Evolutionary conservation across 30 jellyfish, hydroid and myxozoan species (phyloP), one percentile per base, ranked within the genome.

Genomic region (Catostylus mosaicus): DNA sequence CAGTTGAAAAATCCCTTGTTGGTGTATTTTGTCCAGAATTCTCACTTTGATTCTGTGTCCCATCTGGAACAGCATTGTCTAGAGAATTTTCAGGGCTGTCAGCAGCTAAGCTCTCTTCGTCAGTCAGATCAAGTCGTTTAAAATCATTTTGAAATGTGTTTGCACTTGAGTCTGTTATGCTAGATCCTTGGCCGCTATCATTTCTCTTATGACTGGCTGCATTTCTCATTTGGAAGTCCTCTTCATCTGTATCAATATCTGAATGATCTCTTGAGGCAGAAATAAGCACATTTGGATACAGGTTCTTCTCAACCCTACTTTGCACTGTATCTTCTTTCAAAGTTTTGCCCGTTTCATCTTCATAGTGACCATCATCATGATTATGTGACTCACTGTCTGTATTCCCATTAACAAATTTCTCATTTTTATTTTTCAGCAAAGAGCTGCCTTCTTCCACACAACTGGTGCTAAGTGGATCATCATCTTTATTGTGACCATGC

Each of bases 101-200:
- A 3, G 48, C 72, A 18, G 27, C 71, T 5, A 69, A 59, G 26
- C 27, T 38, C 70, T 64, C 83, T 30, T 68, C 91, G 67, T 81
- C 91, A 50, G 72, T 67, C 54, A 73, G 45, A 31, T 85, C 89
- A 47, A 75, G 60, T 38, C 74, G 51, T 38, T 75, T 85, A 18
- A 66, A 56, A 10, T 85, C 95, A 51, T 48, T 62, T 34, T 67
- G 84, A 22, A 50, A 20, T 23, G 84, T 59, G 79, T 18, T 75
- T 51, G 65, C 56, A 67, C 81, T 85, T 11, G 89, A 34, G 22
- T 75, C 95, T 29, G 89, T 85, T 11, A 91, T 90, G 63, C 98
- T 91, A n/a, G 98, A 91, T 4, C 98, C 98, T 61, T 91, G 96
- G 1, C 98, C 98, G 80, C 98, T 91, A 34, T 91, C 98, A 74